phyloP scores from a whole-genome alignment of 2,888 invertebrate species.

The Rhyacophila evoluta region DNA sequence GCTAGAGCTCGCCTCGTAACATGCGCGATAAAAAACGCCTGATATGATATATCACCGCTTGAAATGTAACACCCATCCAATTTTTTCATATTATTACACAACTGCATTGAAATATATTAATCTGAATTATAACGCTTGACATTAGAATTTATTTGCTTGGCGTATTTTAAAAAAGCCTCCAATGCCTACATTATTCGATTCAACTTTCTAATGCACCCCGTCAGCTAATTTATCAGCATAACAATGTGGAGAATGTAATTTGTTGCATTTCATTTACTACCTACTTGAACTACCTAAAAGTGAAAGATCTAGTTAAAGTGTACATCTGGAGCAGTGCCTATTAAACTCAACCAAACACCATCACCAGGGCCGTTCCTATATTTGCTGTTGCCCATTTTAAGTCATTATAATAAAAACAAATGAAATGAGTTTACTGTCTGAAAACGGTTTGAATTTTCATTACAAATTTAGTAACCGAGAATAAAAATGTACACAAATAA shows the following conservation, averaged over 20 bases:
- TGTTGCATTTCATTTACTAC: background rate
- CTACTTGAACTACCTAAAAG: background rate
- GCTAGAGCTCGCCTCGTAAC: background rate
- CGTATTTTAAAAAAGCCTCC: background rate
- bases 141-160: background rate
- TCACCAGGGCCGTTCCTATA: too few relatives aligned
- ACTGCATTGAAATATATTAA: background rate
- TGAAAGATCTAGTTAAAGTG: background rate
- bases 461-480: too few relatives aligned
- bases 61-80: background rate
- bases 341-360: too few relatives aligned
- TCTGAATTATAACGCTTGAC: background rate
- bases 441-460: too few relatives aligned
- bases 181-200: background rate
- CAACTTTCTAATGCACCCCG: constrained; percentile 17
- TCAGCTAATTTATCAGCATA: background rate
- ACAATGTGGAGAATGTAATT: constrained; percentile 9
- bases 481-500: too few relatives aligned
- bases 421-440: too few relatives aligned
- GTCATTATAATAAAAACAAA: too few relatives aligned
- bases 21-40: background rate
- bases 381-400: too few relatives aligned
- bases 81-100: background rate
- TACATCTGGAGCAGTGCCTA: background rate
- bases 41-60: background rate